Evolutionary conservation across 2,113 vertebrate genomes (phyloP).

Genomic region (Globicephala melas): DNA sequence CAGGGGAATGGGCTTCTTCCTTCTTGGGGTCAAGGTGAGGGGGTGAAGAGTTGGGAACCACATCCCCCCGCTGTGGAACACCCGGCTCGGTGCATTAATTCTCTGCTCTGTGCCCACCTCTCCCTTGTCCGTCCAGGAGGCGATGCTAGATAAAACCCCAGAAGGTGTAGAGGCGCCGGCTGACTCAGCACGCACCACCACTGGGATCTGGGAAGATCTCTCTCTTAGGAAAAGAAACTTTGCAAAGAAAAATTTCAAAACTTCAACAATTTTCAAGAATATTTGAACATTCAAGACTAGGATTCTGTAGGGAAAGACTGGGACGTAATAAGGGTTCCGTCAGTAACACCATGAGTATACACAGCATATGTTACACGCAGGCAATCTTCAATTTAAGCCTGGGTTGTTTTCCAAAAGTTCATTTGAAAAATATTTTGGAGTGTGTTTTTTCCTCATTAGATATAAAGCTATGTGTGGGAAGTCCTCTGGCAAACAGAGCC

Average conservation of each 20-base stretch:
- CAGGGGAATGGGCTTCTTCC: not conserved
- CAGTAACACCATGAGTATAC: not conserved
- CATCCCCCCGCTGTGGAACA: not conserved
- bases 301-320: not conserved
- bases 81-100: slow-evolving; percentile 17
- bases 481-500: not conserved
- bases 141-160: slow-evolving; percentile 77
- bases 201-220: not conserved
- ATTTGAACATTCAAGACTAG: not conserved
- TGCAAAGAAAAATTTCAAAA: not conserved
- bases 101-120: slow-evolving; percentile 68
- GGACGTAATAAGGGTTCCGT: not conserved
- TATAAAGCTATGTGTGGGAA: not conserved
- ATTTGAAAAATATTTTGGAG: not conserved
- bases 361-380: not conserved
- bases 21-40: not conserved
- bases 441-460: not conserved
- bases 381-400: not conserved
- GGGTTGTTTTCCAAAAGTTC: not conserved
- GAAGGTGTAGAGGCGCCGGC: slow-evolving; percentile 60
- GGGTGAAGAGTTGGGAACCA: slow-evolving; percentile 48
- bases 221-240: not conserved
- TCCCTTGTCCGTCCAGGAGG: slow-evolving; percentile 42
- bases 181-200: slow-evolving; percentile 62
- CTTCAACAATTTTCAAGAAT: not conserved